phyloP scores from a whole-genome alignment of 2,888 invertebrate genomes.

The Aethes cnicana region DNA sequence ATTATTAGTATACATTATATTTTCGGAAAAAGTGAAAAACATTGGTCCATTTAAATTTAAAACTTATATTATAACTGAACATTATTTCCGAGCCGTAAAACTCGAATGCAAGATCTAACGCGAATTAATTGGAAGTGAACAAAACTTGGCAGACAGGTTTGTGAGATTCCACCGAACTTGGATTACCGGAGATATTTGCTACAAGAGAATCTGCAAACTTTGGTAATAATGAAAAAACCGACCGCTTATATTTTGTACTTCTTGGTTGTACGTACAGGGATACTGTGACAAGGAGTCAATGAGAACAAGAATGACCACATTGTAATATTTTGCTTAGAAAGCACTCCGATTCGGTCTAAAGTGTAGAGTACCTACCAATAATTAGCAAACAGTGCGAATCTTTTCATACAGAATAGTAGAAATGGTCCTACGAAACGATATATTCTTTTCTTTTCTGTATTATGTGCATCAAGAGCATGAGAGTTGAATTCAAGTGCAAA shows the following conservation, averaged over 20 bases:
- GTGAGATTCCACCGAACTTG: conserved; percentile 21
- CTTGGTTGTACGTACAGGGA: background rate
- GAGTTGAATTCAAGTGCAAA: background rate
- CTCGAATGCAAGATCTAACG: conserved; percentile 1
- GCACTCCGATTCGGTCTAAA: too few species aligned
- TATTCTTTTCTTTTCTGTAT: too few species aligned
- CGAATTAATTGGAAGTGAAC: conserved; percentile 5
- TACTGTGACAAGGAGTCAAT: background rate
- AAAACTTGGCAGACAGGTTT: conserved; percentile 18
- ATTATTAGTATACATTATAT: too few species aligned
- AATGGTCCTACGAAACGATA: too few species aligned
- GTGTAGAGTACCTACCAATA: too few species aligned
- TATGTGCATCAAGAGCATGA: too few species aligned
- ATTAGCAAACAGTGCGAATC: too few species aligned
- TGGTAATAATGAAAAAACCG: conserved; percentile 19
- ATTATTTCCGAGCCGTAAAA: background rate
- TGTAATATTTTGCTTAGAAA: too few species aligned
- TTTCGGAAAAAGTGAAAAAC: too few species aligned
- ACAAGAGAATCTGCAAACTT: conserved; percentile 14
- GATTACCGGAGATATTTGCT: conserved; percentile 22
- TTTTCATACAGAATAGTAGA: too few species aligned
- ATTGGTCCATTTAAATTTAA: too few species aligned
- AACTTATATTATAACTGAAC: background rate
- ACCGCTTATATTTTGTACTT: conserved; percentile 2
- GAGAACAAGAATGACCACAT: background rate